A percentile compares a stretch with the other conserved stretches of the same genome.
Evolutionary conservation across 1,140 invertebrate species (phyloP).

Genomic region (Teleopsis dalmanni): DNA sequence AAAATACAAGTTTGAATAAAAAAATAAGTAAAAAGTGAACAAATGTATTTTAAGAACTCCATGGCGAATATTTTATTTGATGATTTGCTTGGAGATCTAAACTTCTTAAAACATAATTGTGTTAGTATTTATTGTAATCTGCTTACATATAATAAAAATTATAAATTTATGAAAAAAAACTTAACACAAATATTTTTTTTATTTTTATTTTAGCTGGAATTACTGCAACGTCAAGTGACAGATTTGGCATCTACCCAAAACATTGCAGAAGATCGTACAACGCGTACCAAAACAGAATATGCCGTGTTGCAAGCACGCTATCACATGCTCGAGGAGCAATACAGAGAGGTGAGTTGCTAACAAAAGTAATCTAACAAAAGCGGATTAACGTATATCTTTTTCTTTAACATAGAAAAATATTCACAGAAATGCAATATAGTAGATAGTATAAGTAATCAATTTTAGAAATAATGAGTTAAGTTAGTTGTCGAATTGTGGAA

Average conservation of each 20-base stretch:
- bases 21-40: slow-evolving; percentile 15
- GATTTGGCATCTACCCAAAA: slow-evolving; percentile 76
- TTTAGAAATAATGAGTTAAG: too few species aligned
- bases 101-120: slow-evolving; percentile 37
- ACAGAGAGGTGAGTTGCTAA: slow-evolving; percentile 60
- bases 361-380: too few species aligned
- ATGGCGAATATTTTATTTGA: slow-evolving; percentile 41
- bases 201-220: slow-evolving; percentile 62
- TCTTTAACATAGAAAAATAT: too few species aligned
- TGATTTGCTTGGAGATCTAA: slow-evolving; percentile 36
- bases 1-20: background rate
- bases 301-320: slow-evolving; percentile 79
- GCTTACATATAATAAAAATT: background rate
- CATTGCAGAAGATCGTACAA: slow-evolving; percentile 77
- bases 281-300: slow-evolving; percentile 82
- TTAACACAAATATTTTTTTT: too few species aligned
- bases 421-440: too few species aligned
- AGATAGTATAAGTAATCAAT: too few species aligned
- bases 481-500: too few species aligned
- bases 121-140: slow-evolving; percentile 27
- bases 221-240: slow-evolving; percentile 84
- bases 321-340: slow-evolving; percentile 85
- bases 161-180: background rate
- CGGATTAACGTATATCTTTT: background rate
- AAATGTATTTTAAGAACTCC: slow-evolving; percentile 41